Evolutionary conservation across 92 coral and sea anemone species (phyloP).

Genomic region (Muricea muricata): DNA sequence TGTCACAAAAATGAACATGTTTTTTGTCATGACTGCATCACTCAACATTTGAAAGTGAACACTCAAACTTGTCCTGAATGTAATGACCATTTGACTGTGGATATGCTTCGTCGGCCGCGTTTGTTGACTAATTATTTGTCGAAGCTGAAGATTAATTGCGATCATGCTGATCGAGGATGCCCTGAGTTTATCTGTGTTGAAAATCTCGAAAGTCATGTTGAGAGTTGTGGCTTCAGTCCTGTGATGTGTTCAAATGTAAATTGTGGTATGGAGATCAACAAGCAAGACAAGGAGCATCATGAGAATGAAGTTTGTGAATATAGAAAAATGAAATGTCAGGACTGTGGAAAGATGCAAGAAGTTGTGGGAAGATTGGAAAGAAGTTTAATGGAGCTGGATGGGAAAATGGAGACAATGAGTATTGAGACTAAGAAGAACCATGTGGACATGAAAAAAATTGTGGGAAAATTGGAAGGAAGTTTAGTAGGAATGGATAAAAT

Average conservation of each 20-base stretch:
- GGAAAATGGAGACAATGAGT: not conserved
- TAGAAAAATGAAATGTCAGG: slow-evolving; percentile 3
- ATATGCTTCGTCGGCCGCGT: not conserved
- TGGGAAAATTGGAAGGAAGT: not conserved
- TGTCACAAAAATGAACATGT: not conserved
- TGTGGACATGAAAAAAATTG: not conserved
- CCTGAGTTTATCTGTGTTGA: not conserved
- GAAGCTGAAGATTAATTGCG: slow-evolving; percentile 10
- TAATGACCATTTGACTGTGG: not conserved
- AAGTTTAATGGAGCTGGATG: not conserved
- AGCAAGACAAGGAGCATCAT: not conserved
- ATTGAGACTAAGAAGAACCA: not conserved
- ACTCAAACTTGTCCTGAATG: not conserved
- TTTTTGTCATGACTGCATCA: slow-evolving; percentile 12
- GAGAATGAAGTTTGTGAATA: slow-evolving; percentile 13
- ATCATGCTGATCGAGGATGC: slow-evolving; percentile 6
- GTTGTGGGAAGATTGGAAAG: not conserved
- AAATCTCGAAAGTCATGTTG: slow-evolving; percentile 5
- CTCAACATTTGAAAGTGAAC: not conserved
- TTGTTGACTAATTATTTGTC: not conserved
- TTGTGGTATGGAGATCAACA: slow-evolving; percentile 1
- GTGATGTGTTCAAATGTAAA: not conserved
- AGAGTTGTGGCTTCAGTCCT: slow-evolving; percentile 6
- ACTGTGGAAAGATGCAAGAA: not conserved
- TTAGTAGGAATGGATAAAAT: not conserved